Conservation (phyloP, 2,888 invertebrate species). For the Leucoma salicis region DNA sequence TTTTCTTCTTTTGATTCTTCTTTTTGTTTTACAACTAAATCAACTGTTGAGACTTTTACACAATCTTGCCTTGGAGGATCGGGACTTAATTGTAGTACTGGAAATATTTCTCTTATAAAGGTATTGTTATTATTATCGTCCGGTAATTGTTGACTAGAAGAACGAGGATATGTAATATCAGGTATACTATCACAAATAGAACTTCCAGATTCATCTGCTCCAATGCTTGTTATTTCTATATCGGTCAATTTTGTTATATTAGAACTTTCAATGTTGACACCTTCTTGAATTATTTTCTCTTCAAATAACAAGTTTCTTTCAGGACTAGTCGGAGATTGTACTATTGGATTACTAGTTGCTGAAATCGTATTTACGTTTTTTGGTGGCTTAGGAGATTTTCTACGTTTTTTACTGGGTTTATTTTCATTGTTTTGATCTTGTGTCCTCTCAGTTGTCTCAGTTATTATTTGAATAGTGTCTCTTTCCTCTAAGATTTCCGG, state of each 20-base stretch:
- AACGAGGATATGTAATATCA: conserved; percentile 60
- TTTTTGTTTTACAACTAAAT: not conserved
- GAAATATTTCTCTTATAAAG: conserved; percentile 56
- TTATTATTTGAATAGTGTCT: conserved; percentile 12
- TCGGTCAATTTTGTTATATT: conserved; percentile 27
- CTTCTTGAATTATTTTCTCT: not conserved
- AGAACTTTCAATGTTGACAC: conserved; percentile 19
- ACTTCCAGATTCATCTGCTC: conserved; percentile 43
- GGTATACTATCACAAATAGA: conserved; percentile 49
- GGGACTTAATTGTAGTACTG: conserved; percentile 35
- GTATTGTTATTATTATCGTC: conserved; percentile 63
- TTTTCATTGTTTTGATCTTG: conserved; percentile 26
- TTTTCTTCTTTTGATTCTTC: conserved; percentile 43
- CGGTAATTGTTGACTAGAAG: conserved; percentile 54
- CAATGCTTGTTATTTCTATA: conserved; percentile 40
- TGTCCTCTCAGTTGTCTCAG: conserved; percentile 9
- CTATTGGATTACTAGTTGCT: conserved; percentile 4
- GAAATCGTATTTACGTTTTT: conserved; percentile 13
- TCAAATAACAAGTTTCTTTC: conserved; percentile 3
- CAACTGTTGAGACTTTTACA: not conserved
- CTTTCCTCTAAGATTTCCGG: conserved; percentile 20
- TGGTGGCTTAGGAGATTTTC: conserved; percentile 40
- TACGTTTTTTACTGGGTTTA: conserved; percentile 42
- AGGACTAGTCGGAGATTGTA: conserved; percentile 6
- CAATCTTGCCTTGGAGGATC: conserved; percentile 44